A percentile compares a stretch with the other conserved stretches of the same genome.
phyloP scores from a whole-genome alignment of 35 echinoderm and acorn worm genomes.

The Ophioderma brevispina region DNA sequence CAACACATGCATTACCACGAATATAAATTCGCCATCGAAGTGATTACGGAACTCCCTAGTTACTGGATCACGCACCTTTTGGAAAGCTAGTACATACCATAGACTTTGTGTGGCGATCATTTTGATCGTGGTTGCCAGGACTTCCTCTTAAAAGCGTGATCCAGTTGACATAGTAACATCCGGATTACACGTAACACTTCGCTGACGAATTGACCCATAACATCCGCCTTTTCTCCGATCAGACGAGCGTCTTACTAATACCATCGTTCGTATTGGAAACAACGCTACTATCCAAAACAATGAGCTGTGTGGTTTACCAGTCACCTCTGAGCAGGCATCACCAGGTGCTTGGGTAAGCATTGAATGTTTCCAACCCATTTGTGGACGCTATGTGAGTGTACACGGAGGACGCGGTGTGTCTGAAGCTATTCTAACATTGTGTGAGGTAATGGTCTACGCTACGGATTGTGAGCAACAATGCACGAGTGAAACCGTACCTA shows the following conservation, averaged over 20 bases:
- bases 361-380: not conserved
- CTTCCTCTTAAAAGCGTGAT: too few species aligned
- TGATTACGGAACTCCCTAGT: too few species aligned
- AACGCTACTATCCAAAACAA: not conserved
- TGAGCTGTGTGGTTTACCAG: not conserved
- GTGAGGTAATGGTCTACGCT: not conserved
- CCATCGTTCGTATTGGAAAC: not conserved
- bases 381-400: constrained; percentile 2
- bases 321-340: not conserved
- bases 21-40: too few species aligned
- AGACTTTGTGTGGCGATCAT: too few species aligned
- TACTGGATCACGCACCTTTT: too few species aligned
- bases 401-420: not conserved
- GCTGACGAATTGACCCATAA: too few species aligned
- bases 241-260: not conserved
- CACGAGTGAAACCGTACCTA: not conserved
- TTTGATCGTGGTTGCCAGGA: too few species aligned
- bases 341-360: not conserved
- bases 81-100: too few species aligned
- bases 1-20: too few species aligned
- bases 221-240: too few species aligned
- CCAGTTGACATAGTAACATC: too few species aligned
- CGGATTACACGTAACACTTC: too few species aligned
- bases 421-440: not conserved
- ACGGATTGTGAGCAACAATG: not conserved